Evolutionary conservation across 2,113 vertebrate genomes (phyloP).

Genomic region (Otocyon megalotis): DNA sequence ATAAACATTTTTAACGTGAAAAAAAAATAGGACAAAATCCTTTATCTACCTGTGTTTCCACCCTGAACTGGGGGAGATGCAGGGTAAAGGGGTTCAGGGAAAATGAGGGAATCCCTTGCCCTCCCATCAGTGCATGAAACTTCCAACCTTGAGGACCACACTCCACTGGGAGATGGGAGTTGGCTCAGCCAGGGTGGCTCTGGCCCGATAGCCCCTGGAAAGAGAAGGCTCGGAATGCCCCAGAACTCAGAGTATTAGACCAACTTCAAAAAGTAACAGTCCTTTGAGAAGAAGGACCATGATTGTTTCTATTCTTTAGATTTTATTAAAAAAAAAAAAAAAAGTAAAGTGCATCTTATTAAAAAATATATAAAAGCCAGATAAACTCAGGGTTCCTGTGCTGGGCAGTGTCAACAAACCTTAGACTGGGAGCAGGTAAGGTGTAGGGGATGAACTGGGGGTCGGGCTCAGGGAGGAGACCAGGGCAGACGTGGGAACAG

Average conservation of each 20-base stretch:
- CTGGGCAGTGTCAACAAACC: constrained; percentile 58
- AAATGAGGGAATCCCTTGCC: not conserved
- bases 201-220: not conserved
- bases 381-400: not conserved
- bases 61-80: not conserved
- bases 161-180: accelerated
- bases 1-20: not conserved
- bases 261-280: not conserved
- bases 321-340: constrained; percentile 75
- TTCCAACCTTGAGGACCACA: not conserved
- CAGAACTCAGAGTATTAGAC: not conserved
- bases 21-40: not conserved
- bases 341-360: constrained; percentile 81
- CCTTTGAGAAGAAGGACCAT: not conserved
- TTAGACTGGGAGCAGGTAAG: not conserved
- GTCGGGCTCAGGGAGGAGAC: not conserved
- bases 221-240: not conserved
- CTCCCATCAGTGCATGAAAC: not conserved
- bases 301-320: not conserved
- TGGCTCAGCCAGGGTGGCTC: not conserved
- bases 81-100: not conserved
- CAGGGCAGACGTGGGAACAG: not conserved
- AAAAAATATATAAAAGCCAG: constrained; percentile 76
- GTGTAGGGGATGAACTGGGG: not conserved
- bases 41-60: no score